Percentiles rank a stretch among this genome's conserved stretches.
These are phyloP conservation scores for Poecilia picta DNA, from an alignment of 2,797 vertebrate species.

Conservation along the genomic window DNA sequence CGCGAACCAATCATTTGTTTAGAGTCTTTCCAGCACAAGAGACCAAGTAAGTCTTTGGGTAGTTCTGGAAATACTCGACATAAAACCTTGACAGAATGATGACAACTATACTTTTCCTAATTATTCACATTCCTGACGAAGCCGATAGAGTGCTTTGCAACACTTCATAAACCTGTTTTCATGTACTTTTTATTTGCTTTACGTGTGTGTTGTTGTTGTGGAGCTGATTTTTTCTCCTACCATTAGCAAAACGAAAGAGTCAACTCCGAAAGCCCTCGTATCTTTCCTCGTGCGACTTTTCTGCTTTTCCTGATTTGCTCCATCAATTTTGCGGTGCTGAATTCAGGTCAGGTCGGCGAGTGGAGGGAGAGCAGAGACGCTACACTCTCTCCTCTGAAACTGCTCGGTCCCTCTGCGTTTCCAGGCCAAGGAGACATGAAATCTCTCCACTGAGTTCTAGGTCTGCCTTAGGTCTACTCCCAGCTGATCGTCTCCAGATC, in stretches of 20 bases:
- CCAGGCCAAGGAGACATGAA: slow-evolving; percentile 6
- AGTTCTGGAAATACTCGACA: not conserved
- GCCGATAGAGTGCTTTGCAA: not conserved
- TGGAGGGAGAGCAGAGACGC: not conserved
- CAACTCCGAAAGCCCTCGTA: not conserved
- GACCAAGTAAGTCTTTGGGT: not conserved
- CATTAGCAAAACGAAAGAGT: not conserved
- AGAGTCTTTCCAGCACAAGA: not conserved
- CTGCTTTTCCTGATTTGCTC: not conserved
- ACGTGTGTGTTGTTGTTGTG: not conserved
- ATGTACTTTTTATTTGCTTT: not conserved
- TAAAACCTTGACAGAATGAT: not conserved
- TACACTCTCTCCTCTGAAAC: not conserved
- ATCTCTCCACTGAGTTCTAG: slow-evolving; percentile 13
- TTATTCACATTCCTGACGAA: not conserved
- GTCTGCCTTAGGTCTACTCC: slow-evolving; percentile 8
- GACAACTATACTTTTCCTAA: not conserved
- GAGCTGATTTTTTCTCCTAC: not conserved
- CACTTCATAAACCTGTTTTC: not conserved
- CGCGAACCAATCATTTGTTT: not conserved
- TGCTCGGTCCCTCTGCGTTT: not conserved
- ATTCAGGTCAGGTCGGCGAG: slow-evolving; percentile 1
- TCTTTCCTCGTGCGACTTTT: not conserved
- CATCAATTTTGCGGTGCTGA: not conserved
- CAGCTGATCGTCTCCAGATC: slow-evolving; percentile 9